These are phyloP conservation scores for Puffinus mauretanicus DNA, from an alignment of 2,113 vertebrate species.

Conservation along the genomic window DNA sequence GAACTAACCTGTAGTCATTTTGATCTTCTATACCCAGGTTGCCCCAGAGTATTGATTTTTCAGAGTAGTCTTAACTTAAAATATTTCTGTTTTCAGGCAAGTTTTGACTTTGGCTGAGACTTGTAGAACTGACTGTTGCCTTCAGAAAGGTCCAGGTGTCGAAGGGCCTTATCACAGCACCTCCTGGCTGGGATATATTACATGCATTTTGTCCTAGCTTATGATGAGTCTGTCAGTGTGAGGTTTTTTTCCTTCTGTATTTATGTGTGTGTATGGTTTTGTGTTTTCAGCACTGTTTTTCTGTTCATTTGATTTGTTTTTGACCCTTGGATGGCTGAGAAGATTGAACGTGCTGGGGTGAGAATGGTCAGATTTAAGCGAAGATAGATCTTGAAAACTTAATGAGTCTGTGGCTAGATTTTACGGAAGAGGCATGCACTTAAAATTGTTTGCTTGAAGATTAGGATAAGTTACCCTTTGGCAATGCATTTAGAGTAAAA, in stretches of 20 bases:
- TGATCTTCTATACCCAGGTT: neutral
- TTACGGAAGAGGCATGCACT: neutral
- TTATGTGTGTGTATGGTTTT: neutral
- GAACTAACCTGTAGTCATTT: neutral
- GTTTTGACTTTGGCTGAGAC: neutral
- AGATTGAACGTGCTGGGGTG: neutral
- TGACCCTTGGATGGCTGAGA: neutral
- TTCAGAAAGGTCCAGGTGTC: neutral
- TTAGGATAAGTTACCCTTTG: neutral
- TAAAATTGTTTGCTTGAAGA: neutral
- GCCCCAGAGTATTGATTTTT: neutral
- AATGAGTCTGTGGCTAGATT: neutral
- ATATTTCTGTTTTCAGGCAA: neutral
- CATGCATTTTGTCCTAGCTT: neutral
- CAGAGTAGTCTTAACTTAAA: neutral
- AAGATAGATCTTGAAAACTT: neutral
- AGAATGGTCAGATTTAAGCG: no score
- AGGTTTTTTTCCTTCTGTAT: neutral
- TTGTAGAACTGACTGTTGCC: neutral
- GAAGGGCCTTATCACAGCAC: neutral
- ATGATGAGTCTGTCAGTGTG: neutral
- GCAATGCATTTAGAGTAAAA: neutral
- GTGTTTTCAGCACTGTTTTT: neutral
- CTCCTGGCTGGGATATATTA: neutral
- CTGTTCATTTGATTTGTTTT: neutral